These are phyloP conservation scores for Prunella strophiata DNA, from an alignment of 2,797 vertebrate species.

Conservation along the genomic window DNA sequence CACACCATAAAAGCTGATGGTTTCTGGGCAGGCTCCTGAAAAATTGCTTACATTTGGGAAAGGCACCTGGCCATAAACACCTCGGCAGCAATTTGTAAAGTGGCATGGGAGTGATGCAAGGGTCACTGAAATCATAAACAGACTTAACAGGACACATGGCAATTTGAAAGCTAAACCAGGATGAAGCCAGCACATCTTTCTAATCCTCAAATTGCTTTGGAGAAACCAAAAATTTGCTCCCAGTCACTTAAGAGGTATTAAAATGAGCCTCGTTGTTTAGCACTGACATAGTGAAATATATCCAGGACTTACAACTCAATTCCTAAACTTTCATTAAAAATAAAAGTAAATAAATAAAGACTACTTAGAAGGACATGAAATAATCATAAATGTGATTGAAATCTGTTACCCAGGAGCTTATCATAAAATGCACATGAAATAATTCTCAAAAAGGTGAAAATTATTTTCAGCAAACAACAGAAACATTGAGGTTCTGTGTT, in stretches of 20 bases:
- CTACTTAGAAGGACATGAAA: neutral
- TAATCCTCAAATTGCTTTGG: neutral
- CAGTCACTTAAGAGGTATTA: constrained; percentile 20
- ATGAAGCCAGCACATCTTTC: neutral
- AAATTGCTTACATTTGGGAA: neutral
- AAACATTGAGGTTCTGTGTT: neutral
- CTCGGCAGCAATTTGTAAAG: neutral
- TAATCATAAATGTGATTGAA: too few species aligned
- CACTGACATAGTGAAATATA: neutral
- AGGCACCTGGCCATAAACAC: neutral
- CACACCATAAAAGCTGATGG: neutral
- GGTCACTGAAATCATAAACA: neutral
- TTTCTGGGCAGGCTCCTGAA: neutral
- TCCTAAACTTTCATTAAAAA: neutral
- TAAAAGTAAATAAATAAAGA: neutral
- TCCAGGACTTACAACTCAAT: neutral
- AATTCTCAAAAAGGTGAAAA: neutral
- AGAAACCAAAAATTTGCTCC: constrained; percentile 14
- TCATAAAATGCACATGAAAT: neutral
- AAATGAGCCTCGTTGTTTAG: neutral
- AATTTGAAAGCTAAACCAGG: neutral
- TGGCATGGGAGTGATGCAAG: neutral
- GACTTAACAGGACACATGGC: neutral
- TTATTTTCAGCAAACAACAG: neutral
- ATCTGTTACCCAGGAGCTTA: neutral